phyloP scores from a whole-genome alignment of 2,797 vertebrate species.

The Tokudaia tokunoshimensis region DNA sequence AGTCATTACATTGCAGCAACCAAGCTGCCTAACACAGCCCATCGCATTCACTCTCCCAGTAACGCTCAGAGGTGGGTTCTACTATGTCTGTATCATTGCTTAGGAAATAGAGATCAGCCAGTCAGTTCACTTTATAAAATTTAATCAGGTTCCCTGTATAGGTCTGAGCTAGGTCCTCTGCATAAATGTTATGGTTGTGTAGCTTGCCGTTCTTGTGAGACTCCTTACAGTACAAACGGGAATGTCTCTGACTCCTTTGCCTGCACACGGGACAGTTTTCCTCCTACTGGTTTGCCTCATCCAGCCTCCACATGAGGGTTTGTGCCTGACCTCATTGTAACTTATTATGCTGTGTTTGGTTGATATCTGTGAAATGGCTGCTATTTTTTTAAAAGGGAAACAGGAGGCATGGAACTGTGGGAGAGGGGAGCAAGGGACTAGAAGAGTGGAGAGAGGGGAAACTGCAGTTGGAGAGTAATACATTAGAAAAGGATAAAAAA shows the following conservation, averaged over 20 bases:
- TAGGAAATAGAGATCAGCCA: slow-evolving; percentile 4
- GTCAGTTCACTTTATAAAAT: not conserved
- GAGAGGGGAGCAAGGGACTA: not conserved
- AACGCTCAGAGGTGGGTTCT: not conserved
- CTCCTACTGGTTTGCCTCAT: not conserved
- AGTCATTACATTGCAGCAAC: not conserved
- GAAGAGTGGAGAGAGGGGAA: not conserved
- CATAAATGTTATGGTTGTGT: not conserved
- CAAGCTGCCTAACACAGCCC: not conserved
- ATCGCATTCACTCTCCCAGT: not conserved
- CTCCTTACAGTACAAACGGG: not conserved
- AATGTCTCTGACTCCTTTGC: not conserved
- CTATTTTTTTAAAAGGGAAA: not conserved
- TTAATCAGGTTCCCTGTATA: not conserved
- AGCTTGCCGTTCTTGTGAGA: not conserved
- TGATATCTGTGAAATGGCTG: not conserved
- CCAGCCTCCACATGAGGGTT: not conserved
- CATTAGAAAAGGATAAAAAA: not conserved
- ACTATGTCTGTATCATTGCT: not conserved
- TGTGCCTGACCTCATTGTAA: not conserved
- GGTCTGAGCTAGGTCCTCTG: not conserved
- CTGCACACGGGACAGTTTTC: not conserved
- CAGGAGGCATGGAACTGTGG: not conserved
- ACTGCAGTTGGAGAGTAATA: not conserved
- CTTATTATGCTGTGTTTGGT: not conserved